These are phyloP conservation scores for Galago senegalensis DNA, from an alignment of 2,797 vertebrate species.

Conservation along the genomic window DNA sequence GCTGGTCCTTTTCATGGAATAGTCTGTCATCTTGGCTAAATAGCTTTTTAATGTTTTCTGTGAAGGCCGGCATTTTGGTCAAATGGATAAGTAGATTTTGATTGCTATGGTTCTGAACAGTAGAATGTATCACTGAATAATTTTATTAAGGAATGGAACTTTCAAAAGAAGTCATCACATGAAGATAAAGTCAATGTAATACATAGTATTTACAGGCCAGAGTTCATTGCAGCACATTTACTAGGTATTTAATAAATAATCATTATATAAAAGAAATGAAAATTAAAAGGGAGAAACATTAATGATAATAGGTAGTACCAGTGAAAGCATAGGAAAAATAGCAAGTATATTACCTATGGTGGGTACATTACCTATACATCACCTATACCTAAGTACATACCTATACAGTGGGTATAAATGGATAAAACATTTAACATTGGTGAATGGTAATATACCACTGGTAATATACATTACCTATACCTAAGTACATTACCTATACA, in stretches of 20 bases:
- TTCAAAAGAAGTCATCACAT: conserved; percentile 28
- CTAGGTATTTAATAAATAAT: neutral
- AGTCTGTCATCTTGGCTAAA: conserved; percentile 55
- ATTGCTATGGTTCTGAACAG: neutral
- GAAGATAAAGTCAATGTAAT: neutral
- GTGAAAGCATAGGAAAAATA: neutral
- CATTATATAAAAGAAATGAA: neutral
- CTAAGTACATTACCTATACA: neutral
- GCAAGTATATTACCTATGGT: neutral
- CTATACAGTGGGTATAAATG: too few relatives aligned
- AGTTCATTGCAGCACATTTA: neutral
- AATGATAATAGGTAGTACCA: neutral
- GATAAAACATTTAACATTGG: too few relatives aligned
- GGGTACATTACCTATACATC: too few relatives aligned
- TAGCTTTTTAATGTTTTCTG: conserved; percentile 39
- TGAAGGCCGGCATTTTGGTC: conserved; percentile 22
- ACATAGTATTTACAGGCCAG: neutral
- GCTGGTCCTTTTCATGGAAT: neutral
- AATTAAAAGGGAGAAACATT: conserved; percentile 36
- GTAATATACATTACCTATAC: neutral
- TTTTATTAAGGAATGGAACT: conserved; percentile 57
- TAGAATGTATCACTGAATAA: conserved; percentile 12
- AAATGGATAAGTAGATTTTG: conserved; percentile 55
- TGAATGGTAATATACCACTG: too few relatives aligned
- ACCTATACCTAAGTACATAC: too few relatives aligned